Evolutionary conservation across 2,797 vertebrate genomes (phyloP).

Genomic region (Corythornis leucogaster): DNA sequence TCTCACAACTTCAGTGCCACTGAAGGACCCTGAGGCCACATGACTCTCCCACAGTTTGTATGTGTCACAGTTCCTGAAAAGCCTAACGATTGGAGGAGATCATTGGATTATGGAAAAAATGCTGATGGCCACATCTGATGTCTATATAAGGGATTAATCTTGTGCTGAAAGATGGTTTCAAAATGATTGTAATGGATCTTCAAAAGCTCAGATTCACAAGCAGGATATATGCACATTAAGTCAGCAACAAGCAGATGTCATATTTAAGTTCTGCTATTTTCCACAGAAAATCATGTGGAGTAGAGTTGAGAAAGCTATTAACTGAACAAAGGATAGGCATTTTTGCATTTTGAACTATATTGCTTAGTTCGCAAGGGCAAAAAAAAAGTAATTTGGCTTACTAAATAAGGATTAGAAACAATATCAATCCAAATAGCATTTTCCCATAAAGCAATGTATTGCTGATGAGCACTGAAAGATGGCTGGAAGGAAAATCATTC

Average conservation of each 20-base stretch:
- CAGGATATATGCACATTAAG: not conserved
- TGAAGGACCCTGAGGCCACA: not conserved
- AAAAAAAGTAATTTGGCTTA: not conserved
- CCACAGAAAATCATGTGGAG: not conserved
- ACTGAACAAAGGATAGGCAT: not conserved
- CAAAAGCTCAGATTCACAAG: not conserved
- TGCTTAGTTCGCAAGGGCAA: not conserved
- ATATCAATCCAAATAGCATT: not conserved
- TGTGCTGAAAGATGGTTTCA: not conserved
- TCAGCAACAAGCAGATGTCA: not conserved
- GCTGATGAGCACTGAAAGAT: not conserved
- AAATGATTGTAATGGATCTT: not conserved
- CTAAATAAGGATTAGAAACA: not conserved
- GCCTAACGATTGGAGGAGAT: not conserved
- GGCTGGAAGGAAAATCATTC: not conserved
- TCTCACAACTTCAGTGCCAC: not conserved
- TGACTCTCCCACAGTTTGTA: rapidly evolving
- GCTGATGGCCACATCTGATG: not conserved
- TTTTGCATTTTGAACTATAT: not conserved
- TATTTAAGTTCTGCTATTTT: not conserved
- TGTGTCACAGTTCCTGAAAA: not conserved
- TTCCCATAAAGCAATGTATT: not conserved
- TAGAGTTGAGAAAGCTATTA: not conserved
- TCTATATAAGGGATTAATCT: not conserved
- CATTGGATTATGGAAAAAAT: not conserved